Evolutionary conservation across 2,797 vertebrate species (phyloP).

Genomic region (Semotilus atromaculatus): DNA sequence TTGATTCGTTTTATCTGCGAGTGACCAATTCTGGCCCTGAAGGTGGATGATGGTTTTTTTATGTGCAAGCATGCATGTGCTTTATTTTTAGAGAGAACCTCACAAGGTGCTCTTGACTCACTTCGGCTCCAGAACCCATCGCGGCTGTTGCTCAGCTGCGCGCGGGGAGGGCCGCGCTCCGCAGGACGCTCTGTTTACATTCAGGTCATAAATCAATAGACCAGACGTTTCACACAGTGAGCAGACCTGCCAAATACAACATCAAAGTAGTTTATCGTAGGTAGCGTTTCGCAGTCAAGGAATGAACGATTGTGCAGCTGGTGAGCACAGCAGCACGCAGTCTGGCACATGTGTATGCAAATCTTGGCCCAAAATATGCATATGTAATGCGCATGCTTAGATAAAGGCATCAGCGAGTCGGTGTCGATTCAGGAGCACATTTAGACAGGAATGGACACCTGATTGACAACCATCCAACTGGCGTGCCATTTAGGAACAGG

Average conservation of each 20-base stretch:
- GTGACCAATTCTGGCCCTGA: conserved; percentile 33
- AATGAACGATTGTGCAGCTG: conserved; percentile 33
- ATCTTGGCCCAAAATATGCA: not conserved
- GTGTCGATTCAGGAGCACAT: not conserved
- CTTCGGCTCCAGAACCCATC: conserved; percentile 19
- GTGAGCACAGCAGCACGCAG: conserved; percentile 6
- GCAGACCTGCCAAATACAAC: conserved; percentile 30
- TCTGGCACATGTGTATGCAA: not conserved
- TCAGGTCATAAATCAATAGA: conserved; percentile 56
- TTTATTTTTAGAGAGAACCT: conserved; percentile 42
- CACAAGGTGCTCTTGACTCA: conserved; percentile 42
- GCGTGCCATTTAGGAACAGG: not conserved
- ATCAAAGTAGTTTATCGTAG: conserved; percentile 53
- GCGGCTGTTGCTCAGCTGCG: conserved; percentile 18
- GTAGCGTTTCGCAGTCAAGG: conserved; percentile 40
- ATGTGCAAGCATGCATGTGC: conserved; percentile 1
- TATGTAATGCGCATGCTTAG: not conserved
- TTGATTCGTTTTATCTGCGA: conserved; percentile 51
- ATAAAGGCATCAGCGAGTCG: conserved; percentile 2
- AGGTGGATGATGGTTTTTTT: conserved; percentile 24
- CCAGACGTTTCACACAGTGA: conserved; percentile 41
- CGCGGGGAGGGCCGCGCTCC: conserved; percentile 35
- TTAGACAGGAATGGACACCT: not conserved
- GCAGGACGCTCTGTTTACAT: conserved; percentile 43
- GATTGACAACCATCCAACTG: not conserved